Evolutionary conservation across 2,888 invertebrate genomes (phyloP).

Genomic region (Bellardia bayeri): DNA sequence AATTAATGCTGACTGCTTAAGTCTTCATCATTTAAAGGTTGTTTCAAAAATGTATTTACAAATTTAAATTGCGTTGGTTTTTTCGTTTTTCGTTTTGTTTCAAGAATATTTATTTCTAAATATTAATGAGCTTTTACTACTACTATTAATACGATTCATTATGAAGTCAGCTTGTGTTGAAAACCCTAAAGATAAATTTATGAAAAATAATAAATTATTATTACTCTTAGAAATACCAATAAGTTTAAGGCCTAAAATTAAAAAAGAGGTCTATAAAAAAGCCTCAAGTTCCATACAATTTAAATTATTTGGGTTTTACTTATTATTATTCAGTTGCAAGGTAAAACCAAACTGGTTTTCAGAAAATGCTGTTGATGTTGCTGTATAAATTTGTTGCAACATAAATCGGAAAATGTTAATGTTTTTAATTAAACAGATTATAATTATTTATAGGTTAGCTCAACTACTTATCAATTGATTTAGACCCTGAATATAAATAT

Average conservation of each 20-base stretch:
- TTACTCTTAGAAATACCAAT: not conserved
- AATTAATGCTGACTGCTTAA: constrained; percentile 16
- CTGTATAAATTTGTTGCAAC: too few relatives aligned
- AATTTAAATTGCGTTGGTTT: not conserved
- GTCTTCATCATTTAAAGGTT: not conserved
- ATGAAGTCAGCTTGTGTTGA: not conserved
- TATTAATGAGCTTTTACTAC: not conserved
- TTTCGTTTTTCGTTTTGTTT: not conserved
- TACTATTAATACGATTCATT: not conserved
- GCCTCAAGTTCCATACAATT: too few relatives aligned
- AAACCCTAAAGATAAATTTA: constrained; percentile 14
- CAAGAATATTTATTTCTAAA: not conserved
- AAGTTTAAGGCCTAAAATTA: too few relatives aligned
- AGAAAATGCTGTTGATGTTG: too few relatives aligned
- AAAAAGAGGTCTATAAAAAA: too few relatives aligned
- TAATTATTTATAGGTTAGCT: too few relatives aligned
- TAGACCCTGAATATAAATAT: too few relatives aligned
- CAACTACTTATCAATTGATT: too few relatives aligned
- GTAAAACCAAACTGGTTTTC: too few relatives aligned
- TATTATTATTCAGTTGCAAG: not conserved
- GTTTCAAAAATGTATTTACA: not conserved
- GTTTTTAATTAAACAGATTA: too few relatives aligned
- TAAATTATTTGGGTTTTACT: not conserved
- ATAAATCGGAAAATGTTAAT: too few relatives aligned
- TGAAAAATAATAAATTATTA: not conserved